These are phyloP conservation scores for Darevskia mixta DNA, from an alignment of 2,797 vertebrate genomes.

Conservation along the genomic window DNA sequence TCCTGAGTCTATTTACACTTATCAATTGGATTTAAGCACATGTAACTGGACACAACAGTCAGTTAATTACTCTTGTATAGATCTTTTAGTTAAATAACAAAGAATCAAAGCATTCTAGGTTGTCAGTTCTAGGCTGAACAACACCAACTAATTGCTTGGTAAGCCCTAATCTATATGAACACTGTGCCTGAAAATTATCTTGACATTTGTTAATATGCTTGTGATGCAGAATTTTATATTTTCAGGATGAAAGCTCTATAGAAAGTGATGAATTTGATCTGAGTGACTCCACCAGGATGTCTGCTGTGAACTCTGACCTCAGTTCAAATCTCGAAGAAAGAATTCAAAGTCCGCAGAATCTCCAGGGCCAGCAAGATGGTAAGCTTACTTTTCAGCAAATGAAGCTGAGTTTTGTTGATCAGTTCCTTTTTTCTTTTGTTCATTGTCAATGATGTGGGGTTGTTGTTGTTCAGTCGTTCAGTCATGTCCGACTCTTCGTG, in stretches of 20 bases:
- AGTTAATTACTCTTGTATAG: conserved; percentile 11
- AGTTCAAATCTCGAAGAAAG: conserved; percentile 88
- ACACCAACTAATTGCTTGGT: conserved; percentile 7
- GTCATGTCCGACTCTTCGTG: too few relatives aligned
- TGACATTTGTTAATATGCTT: conserved; percentile 12
- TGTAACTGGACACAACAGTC: not conserved
- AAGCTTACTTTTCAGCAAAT: conserved; percentile 66
- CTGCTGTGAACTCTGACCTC: conserved; percentile 86
- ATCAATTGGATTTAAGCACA: not conserved
- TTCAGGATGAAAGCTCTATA: conserved; percentile 87
- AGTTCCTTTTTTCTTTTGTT: not conserved
- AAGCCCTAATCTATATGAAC: not conserved
- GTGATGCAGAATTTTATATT: conserved; percentile 47
- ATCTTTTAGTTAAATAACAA: not conserved
- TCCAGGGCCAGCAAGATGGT: conserved; percentile 85
- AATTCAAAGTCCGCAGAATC: conserved; percentile 86
- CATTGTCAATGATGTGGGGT: not conserved
- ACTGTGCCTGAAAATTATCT: not conserved
- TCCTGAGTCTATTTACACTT: not conserved
- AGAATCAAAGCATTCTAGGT: conserved; percentile 4
- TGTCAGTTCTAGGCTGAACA: not conserved
- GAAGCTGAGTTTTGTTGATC: conserved; percentile 49
- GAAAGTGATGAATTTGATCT: conserved; percentile 88
- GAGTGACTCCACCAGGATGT: conserved; percentile 88
- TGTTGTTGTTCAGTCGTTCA: too few relatives aligned